These are phyloP conservation scores for Scrobipalpa atriplicella DNA, from an alignment of 2,888 invertebrate species.

Conservation along the genomic window DNA sequence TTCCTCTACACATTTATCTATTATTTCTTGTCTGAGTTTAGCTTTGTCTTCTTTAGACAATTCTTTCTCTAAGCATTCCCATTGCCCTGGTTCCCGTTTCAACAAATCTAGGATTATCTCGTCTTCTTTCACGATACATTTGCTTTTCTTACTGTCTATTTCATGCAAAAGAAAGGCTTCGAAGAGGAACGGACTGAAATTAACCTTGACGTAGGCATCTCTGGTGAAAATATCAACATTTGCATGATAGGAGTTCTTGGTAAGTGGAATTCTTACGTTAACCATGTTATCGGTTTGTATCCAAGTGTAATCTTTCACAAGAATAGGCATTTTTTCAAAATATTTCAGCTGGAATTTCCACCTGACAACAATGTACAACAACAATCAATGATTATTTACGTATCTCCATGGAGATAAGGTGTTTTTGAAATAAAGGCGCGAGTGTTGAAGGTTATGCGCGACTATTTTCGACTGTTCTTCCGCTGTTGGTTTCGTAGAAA, in stretches of 20 bases:
- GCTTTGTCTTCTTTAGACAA: conserved; percentile 82
- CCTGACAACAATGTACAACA: conserved; percentile 9
- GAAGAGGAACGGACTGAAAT: conserved; percentile 88
- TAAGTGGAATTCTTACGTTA: conserved; percentile 85
- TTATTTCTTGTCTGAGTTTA: conserved; percentile 79
- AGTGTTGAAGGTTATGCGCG: background rate
- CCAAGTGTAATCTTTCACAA: conserved; percentile 90
- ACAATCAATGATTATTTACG: conserved; percentile 9
- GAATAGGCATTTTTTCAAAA: conserved; percentile 84
- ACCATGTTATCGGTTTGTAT: conserved; percentile 85
- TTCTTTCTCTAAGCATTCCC: conserved; percentile 82
- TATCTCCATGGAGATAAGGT: conserved; percentile 14
- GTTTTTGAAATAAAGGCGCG: conserved; percentile 12
- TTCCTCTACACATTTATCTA: conserved; percentile 81
- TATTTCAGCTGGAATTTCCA: background rate
- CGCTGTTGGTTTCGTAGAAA: background rate
- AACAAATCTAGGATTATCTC: conserved; percentile 85
- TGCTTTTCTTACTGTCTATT: conserved; percentile 84
- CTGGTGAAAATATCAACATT: conserved; percentile 88
- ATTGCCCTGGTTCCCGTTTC: conserved; percentile 81
- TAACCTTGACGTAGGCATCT: conserved; percentile 87
- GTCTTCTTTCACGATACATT: conserved; percentile 84
- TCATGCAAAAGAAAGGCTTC: conserved; percentile 86
- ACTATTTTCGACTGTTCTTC: background rate
- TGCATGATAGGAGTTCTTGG: conserved; percentile 79